Conservation (phyloP, 2,797 vertebrate species). For the Tarsius wallacei region DNA sequence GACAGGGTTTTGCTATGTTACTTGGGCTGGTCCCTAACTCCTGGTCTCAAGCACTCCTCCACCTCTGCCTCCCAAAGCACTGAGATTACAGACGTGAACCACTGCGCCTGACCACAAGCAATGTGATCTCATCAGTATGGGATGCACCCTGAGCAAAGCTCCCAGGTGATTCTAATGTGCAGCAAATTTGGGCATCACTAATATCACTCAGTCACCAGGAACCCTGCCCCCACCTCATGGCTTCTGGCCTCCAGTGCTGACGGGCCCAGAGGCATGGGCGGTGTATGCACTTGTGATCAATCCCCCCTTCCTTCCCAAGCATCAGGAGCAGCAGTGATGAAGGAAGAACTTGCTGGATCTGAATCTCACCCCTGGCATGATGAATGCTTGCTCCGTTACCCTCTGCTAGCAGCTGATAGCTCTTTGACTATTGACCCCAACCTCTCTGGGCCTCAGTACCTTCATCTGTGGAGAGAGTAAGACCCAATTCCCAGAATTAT, state of each 20-base stretch:
- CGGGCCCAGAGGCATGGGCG: not conserved
- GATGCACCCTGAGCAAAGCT: not conserved
- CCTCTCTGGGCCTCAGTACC: not conserved
- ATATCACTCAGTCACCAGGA: not conserved
- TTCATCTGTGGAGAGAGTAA: not conserved
- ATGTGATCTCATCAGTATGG: too few species aligned
- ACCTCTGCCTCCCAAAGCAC: too few species aligned
- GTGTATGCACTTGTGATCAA: fast-evolving
- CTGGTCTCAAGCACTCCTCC: too few species aligned
- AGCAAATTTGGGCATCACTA: not conserved
- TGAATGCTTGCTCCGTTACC: too few species aligned
- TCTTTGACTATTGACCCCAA: not conserved
- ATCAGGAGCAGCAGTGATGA: not conserved
- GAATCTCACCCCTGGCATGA: not conserved
- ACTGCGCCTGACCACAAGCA: too few species aligned
- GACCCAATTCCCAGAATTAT: not conserved
- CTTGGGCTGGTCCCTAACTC: too few species aligned
- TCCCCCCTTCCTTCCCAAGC: not conserved
- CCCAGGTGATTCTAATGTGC: not conserved
- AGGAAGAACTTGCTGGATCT: not conserved
- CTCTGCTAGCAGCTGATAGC: not conserved
- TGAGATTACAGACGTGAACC: too few species aligned
- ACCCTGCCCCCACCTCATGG: not conserved
- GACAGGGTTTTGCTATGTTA: too few species aligned
- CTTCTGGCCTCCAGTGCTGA: not conserved